Evolutionary conservation across 64 coral and sea anemone genomes (phyloP), one percentile per base, ranked within the genome.

Genomic region (Actinia equina): DNA sequence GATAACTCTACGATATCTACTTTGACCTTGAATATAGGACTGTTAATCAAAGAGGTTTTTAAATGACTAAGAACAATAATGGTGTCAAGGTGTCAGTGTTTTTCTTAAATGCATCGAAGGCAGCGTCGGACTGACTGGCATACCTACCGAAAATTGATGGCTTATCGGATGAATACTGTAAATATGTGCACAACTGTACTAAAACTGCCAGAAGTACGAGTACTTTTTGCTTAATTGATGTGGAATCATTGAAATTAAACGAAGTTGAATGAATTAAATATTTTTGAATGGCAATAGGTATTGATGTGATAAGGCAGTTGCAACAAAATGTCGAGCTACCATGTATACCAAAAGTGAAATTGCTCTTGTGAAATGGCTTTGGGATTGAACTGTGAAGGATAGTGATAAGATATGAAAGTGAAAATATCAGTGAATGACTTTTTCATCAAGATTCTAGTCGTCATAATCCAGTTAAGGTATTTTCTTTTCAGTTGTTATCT

Each of bases 151-250:
- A 74, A 42, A 13, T n/a, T 74, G 69, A 74, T 74, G n/a, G 69
- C 23, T 41, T 42, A 42, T 74, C n/a, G 25, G 25, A 27, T 14
- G 25, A 15, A 3, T 74, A 14, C 2, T 41, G 26, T 74, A 74
- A 74, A 74, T 42, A 74, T 42, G 69, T 74, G 69, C 12, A 14
- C n/a, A 74, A 74, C 69, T 71, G 65, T 71, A 71, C 65, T 71
- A 25, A 71, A 71, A 71, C 20, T 74, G 69, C 7, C 69, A 74
- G 4, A 12, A 30, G 6, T 30, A 18, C 3, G 25, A 74, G 26
- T 65, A 74, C 23, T 11, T 74, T 74, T 74, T 8, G 12, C 7
- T 74, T 74, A 23, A 65, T 65, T 74, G 23, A 74, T 26, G n/a
- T 14, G 27, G 25, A 74, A 41, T 65, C 18, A 30, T 37, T 30